phyloP scores from a whole-genome alignment of 2,113 vertebrate genomes.

The Motacilla tschutschensis region DNA sequence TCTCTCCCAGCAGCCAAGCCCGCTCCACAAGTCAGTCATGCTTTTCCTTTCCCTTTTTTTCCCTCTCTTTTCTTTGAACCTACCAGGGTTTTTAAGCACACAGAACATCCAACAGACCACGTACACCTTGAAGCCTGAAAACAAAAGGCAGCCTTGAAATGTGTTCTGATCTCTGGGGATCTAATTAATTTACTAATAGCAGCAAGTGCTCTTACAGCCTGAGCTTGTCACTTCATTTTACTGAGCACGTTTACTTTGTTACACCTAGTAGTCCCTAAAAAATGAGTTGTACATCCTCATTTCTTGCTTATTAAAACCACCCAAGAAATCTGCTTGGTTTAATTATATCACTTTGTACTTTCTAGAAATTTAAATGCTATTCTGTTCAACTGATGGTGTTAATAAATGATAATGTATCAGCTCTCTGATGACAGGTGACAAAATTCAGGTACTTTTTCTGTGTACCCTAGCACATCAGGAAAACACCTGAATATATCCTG shows the following conservation, averaged over 20 bases:
- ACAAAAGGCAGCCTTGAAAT: conserved; percentile 39
- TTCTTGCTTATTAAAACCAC: conserved; percentile 8
- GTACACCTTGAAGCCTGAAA: conserved; percentile 29
- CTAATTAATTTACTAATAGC: conserved; percentile 62
- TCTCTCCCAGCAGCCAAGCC: neutral
- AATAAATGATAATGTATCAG: neutral
- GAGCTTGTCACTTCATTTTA: conserved; percentile 28
- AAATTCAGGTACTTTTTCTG: neutral
- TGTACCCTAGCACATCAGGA: neutral
- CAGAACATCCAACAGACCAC: neutral
- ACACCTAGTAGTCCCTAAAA: neutral
- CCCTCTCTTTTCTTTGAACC: neutral
- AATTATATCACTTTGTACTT: conserved; percentile 6
- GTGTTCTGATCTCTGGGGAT: conserved; percentile 41
- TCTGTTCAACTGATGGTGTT: neutral
- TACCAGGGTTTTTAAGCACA: neutral
- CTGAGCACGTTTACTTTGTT: conserved; percentile 15
- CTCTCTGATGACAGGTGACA: neutral
- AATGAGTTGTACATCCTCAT: neutral
- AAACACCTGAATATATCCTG: neutral
- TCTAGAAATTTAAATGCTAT: conserved; percentile 6
- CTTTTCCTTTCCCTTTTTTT: neutral
- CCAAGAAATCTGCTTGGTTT: neutral
- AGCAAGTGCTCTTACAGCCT: conserved; percentile 15
- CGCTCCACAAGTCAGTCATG: neutral